Evolutionary conservation across 1,140 invertebrate genomes (phyloP), one percentile per base, ranked within the genome.

Genomic region (Drosophila gunungcola): DNA sequence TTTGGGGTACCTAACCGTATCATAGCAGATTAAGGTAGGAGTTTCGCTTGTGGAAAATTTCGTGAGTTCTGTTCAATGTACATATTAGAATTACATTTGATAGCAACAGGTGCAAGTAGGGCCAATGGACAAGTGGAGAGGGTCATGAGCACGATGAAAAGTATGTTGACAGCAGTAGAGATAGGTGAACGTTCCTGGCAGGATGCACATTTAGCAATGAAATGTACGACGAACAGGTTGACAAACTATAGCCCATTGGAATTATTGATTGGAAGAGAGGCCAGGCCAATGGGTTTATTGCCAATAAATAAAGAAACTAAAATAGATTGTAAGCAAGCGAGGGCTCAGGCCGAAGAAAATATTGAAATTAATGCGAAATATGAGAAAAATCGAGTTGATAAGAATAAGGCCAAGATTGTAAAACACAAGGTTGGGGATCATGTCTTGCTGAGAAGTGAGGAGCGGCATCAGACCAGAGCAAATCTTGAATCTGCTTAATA

Each of bases 391-490:
- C 12, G 21, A 27, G 45, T 46, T 6, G 45, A 46, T 27, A 46
- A 46, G 12, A 46, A 27, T 25, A 11, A 46, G 25, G 11, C 25
- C 2, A 5, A 12, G 9, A 2, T 46, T 1, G 21, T 46, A 12
- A 12, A 43, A 5, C 5, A 46, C 25, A 12, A 27, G 11, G 11
- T 46, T 27, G 45, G 11, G 3, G 45, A 46, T 46, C 45, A 46
- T 27, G 21, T 46, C 4, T 27, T 46, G 1, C 11, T 46, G 2
- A 46, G 25, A 27, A 46, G 12, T 3, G 5, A 51, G 5, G 46
- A 51, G 13, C 10, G 34, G 4, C 34, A 51, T 25, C 13, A 61
- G 16, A 52, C 34, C 5, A 61, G n/a, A n/a, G n/a, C n/a, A n/a
- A n/a, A n/a, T n/a, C n/a, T n/a, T n/a, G n/a, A n/a, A n/a, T n/a